Evolutionary conservation across 2,797 vertebrate species (phyloP).

Genomic region (Notamacropus eugenii): DNA sequence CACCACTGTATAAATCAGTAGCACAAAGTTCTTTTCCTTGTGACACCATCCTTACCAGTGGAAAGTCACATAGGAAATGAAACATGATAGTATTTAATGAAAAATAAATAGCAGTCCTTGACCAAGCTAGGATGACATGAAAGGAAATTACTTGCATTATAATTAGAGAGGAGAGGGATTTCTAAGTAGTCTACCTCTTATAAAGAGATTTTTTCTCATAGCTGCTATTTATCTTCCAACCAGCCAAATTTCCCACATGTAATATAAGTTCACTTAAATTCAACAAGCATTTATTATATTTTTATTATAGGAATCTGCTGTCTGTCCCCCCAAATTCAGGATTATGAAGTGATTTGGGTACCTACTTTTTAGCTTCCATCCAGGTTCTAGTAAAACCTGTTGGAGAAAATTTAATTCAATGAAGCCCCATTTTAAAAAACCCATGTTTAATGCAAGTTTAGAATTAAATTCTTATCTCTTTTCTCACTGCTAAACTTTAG

Average conservation of each 20-base stretch:
- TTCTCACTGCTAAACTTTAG: neutral
- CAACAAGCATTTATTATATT: neutral
- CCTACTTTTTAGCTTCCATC: conserved; percentile 38
- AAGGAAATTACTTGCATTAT: conserved; percentile 51
- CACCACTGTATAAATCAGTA: conserved; percentile 35
- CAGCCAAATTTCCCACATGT: conserved; percentile 13
- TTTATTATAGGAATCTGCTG: conserved; percentile 32
- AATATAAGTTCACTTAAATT: conserved; percentile 3
- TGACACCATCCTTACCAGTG: conserved; percentile 18
- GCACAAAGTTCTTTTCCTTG: conserved; percentile 51
- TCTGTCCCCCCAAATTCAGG: conserved; percentile 27
- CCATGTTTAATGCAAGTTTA: neutral
- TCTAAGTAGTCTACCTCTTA: conserved; percentile 35
- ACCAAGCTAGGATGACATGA: conserved; percentile 55
- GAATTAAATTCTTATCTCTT: neutral
- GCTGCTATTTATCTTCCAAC: conserved; percentile 15
- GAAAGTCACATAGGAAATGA: conserved; percentile 52
- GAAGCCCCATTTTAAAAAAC: neutral
- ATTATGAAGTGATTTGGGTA: conserved; percentile 12
- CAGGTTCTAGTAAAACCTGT: neutral
- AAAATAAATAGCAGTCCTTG: conserved; percentile 57
- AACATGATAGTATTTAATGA: conserved; percentile 52
- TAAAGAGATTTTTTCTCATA: conserved; percentile 6
- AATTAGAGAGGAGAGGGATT: conserved; percentile 59
- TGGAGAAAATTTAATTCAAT: conserved; percentile 35